Base-by-base conservation (phyloP, 1,140 invertebrate species). In the Magallana gigas region DNA sequence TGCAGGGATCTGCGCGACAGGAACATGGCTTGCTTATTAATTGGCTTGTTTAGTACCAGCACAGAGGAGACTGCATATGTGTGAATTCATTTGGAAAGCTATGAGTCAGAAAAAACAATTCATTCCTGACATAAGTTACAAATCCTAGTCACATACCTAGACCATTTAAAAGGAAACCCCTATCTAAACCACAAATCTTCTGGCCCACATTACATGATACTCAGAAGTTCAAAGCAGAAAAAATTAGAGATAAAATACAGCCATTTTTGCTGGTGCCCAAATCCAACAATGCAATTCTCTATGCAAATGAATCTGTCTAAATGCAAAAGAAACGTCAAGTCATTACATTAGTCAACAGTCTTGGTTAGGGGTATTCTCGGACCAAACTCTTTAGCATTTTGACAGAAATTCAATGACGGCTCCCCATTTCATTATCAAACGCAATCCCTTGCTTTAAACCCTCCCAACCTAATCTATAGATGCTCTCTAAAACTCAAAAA, bases 331-430 rank as follows among this genome's bases (percentile, higher is more conserved):
- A 76, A 76, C 36, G 68, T 29, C 68, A 76, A 76, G 68, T 76
- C 68, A 76, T 76, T 76, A 76, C 68, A 0, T 76, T 76, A 76
- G 68, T 76, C 68, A 76, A 76, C 68, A 76, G 68, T 29, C 68
- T 76, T 76, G 68, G 68, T 76, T 18, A 76, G 68, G 18, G 23
- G 23, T 76, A 76, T 76, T 76, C 68, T 76, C 68, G 11, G 68
- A 76, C 68, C 68, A 76, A 76, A 76, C 68, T 76, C 68, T 76
- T 76, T 76, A 76, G 68, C 68, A 76, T 76, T 71, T 76, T 76
- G 68, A 76, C 68, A 76, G 68, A 76, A 76, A 76, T 76, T 76
- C 68, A 76, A 76, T 76, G 68, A 76, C 9, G 68, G 68, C 36
- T 29, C 68, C 68, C 68, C 23, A 29, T 76, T 76, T 76, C 68